Conservation (phyloP, 2,797 vertebrate species). For the Cirrhinus mrigala region DNA sequence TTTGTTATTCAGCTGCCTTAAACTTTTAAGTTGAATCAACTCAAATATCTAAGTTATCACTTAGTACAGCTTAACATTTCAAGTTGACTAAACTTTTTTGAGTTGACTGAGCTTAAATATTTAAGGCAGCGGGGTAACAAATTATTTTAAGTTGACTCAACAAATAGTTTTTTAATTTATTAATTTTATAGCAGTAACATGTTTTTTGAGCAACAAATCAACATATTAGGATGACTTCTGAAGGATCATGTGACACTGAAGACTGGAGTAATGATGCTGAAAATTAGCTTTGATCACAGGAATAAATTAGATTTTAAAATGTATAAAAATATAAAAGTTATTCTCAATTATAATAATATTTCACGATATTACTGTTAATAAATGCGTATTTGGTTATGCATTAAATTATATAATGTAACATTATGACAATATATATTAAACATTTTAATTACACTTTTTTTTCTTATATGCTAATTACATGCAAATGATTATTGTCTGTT, state of each 20-base stretch:
- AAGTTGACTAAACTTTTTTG: too few species aligned
- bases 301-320: background rate
- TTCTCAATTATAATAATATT: background rate
- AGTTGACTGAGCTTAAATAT: too few species aligned
- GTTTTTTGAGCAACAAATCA: background rate
- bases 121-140: too few species aligned
- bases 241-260: background rate
- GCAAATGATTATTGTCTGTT: background rate
- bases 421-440: background rate
- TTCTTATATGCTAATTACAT: background rate
- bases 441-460: background rate
- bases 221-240: background rate
- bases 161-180: too few species aligned
- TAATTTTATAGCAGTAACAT: too few species aligned
- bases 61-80: too few species aligned
- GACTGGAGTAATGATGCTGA: too few species aligned
- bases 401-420: background rate
- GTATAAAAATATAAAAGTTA: background rate
- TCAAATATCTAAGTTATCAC: too few species aligned
- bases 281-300: background rate
- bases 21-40: too few species aligned
- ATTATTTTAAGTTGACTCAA: too few species aligned
- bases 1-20: too few species aligned
- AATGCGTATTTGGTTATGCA: background rate
- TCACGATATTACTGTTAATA: background rate